Evolutionary conservation across 2,797 vertebrate species (phyloP), one percentile per base, ranked within the genome.

Genomic region (Tragopan temminckii): DNA sequence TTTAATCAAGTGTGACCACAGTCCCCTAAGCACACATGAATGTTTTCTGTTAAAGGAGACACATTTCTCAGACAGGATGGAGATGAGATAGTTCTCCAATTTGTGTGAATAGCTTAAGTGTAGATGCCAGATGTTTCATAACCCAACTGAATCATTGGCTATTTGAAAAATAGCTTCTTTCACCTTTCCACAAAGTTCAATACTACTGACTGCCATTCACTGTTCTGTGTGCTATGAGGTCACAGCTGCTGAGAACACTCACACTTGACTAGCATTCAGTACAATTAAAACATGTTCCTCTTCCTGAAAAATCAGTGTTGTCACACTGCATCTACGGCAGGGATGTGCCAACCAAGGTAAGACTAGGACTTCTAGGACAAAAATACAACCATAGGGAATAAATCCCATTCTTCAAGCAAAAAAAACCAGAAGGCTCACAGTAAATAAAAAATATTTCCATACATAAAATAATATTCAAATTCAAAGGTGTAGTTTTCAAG

Each of bases 11-110:
- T 6, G 21, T 61, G 43, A 72, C 29, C 71, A 35, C 23, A 67
- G 7, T 25, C 66, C 62, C 71, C 21, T 23, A 71, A 64, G 38
- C 4, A 23, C 11, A 42, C 0, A 0, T 12, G 38, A 64, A 52
- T 11, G 21, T 33, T 46, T 81, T 62, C n/a, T 42, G 24, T n/a
- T 72, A 50, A 24, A 40, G 53, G 14, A 67, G 8, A 45, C 5
- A 7, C 9, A 36, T 5, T 67, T 89, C 25, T 36, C 20, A 77
- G 35, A 14, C 9, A 82, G 36, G n/a, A 71, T 4, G 43, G 14
- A 70, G 23, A 42, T 7, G 77, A 57, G 36, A 46, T 5, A 76
- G 9, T 24, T 43, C 7, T 70, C 25, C n/a, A 72, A 40, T 33
- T 18, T 61, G 9, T 7, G 31, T 10, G 48, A 62, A 53, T 62